A percentile compares a stretch with the other conserved stretches of the same genome.
phyloP scores from a whole-genome alignment of 2,888 invertebrate species.

The Chrysina gloriosa region DNA sequence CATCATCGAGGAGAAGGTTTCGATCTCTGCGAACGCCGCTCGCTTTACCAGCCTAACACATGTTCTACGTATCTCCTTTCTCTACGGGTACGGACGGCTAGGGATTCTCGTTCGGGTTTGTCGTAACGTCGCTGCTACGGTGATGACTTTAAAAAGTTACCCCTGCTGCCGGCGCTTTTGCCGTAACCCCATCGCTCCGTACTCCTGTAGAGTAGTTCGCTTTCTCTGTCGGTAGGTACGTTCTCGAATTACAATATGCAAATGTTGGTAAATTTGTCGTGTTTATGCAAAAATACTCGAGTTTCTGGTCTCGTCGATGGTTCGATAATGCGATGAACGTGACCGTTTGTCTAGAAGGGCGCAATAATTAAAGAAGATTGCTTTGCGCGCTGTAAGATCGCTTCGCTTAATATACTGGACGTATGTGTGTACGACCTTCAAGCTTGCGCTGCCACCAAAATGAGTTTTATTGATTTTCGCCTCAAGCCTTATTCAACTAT shows the following conservation, averaged over 20 bases:
- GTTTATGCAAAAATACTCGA: slow-evolving; percentile 56
- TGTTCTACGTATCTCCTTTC: slow-evolving; percentile 55
- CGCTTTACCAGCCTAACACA: slow-evolving; percentile 39
- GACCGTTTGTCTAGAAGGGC: neutral
- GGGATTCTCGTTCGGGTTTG: slow-evolving; percentile 40
- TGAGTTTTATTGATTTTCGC: slow-evolving; percentile 16
- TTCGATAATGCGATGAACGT: slow-evolving; percentile 52
- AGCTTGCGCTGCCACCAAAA: neutral
- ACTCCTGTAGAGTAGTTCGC: slow-evolving; percentile 28
- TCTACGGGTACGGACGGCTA: slow-evolving; percentile 3
- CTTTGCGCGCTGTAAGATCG: neutral
- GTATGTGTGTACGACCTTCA: too few relatives aligned
- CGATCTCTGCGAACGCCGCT: slow-evolving; percentile 37
- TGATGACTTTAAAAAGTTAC: slow-evolving; percentile 37
- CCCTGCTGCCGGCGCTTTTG: slow-evolving; percentile 36
- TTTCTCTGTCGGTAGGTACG: slow-evolving; percentile 27
- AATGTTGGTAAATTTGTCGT: slow-evolving; percentile 61
- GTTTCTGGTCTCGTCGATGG: slow-evolving; percentile 56
- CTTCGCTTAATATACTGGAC: too few relatives aligned
- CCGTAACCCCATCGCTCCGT: slow-evolving; percentile 32
- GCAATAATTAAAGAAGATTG: neutral
- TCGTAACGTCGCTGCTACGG: slow-evolving; percentile 34
- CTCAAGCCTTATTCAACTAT: slow-evolving; percentile 12
- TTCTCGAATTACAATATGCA: slow-evolving; percentile 58
- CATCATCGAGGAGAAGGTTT: slow-evolving; percentile 27